These are phyloP conservation scores for Trichogramma evanescens DNA, from an alignment of 2,888 invertebrate genomes.

Conservation along the genomic window DNA sequence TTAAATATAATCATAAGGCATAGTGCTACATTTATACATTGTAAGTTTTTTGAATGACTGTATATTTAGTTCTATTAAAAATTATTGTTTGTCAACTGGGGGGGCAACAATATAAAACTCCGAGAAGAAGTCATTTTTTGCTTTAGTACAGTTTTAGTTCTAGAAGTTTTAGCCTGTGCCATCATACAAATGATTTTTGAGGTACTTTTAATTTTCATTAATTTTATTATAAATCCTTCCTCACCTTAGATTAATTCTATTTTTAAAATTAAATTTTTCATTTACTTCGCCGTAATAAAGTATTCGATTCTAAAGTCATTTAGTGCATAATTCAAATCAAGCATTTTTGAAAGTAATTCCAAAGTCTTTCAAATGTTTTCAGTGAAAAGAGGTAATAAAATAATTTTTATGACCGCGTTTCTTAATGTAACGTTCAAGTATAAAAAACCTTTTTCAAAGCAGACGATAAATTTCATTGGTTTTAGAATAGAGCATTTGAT, in stretches of 20 bases:
- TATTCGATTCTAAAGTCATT: no score
- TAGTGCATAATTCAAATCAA: no score
- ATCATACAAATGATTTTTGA: slow-evolving; percentile 37
- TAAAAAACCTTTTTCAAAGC: no score
- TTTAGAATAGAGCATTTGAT: no score
- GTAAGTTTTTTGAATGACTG: slow-evolving; percentile 39
- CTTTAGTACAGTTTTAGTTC: slow-evolving; percentile 33
- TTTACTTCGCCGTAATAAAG: no score
- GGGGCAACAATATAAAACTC: slow-evolving; percentile 32
- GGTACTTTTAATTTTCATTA: slow-evolving; percentile 30
- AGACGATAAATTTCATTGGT: no score
- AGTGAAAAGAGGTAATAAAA: no score
- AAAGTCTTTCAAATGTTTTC: not conserved
- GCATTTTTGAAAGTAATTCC: no score
- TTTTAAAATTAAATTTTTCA: not conserved
- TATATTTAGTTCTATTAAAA: slow-evolving; percentile 36
- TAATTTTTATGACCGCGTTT: no score
- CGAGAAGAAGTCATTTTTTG: slow-evolving; percentile 22
- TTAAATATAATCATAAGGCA: slow-evolving; percentile 38
- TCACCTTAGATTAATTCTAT: not conserved
- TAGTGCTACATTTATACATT: slow-evolving; percentile 36
- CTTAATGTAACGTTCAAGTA: no score
- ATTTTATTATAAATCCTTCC: not conserved
- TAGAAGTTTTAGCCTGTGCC: slow-evolving; percentile 22
- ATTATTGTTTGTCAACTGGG: slow-evolving; percentile 23